Conservation (phyloP, 2,797 vertebrate genomes). For the Neomorphus geoffroyi region DNA sequence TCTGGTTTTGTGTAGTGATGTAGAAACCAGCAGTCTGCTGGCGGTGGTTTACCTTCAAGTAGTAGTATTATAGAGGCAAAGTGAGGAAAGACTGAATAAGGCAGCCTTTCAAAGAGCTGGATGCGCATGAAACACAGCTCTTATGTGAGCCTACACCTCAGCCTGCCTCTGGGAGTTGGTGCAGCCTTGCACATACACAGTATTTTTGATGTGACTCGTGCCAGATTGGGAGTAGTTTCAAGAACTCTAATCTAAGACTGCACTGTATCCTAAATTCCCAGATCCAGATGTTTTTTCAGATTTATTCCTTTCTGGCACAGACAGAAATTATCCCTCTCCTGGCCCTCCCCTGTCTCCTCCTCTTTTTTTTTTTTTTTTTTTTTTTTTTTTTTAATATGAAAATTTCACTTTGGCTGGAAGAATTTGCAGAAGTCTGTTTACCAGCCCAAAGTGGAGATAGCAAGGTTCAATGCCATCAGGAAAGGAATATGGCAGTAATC, state of each 20-base stretch:
- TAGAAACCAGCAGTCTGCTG: neutral
- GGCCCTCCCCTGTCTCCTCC: fast-evolving
- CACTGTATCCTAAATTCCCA: neutral
- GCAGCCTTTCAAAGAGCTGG: neutral
- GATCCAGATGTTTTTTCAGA: neutral
- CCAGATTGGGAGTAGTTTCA: neutral
- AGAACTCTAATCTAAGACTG: neutral
- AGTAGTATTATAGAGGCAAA: no score
- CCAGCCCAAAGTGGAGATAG: neutral
- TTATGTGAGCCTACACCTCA: neutral
- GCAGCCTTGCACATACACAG: neutral
- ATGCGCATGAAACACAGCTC: neutral
- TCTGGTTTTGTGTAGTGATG: neutral
- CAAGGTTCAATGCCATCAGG: neutral
- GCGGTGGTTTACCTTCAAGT: neutral
- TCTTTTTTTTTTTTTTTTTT: neutral
- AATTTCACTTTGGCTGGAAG: neutral
- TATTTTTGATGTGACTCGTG: neutral
- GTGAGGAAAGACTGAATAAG: neutral
- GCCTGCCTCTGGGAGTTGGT: neutral
- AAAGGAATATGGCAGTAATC: neutral
- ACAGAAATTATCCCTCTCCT: neutral
- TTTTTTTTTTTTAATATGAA: neutral
- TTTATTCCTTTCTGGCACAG: neutral
- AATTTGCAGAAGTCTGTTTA: neutral